A percentile compares a stretch with the other conserved stretches of the same genome.
Evolutionary conservation across 2,113 vertebrate genomes (phyloP).

Genomic region (Sinosuthora webbiana): DNA sequence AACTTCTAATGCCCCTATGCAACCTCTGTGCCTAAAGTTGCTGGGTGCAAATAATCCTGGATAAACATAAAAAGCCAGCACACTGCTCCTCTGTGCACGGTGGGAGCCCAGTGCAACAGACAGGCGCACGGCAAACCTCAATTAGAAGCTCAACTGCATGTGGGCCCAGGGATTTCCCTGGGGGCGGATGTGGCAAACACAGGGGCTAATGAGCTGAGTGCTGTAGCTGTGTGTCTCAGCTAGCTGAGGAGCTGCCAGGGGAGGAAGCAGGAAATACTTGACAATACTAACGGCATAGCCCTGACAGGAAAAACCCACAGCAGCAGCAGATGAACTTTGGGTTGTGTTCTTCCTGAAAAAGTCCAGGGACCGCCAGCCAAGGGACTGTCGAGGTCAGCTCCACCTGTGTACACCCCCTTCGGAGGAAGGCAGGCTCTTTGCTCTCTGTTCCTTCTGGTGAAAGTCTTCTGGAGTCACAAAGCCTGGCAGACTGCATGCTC

Average conservation of each 20-base stretch:
- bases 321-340: slow-evolving; percentile 5
- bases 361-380: not conserved
- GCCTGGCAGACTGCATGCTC: not conserved
- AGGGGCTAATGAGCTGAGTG: not conserved
- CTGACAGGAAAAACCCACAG: not conserved
- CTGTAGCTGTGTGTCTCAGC: not conserved
- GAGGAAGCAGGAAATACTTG: slow-evolving; percentile 49
- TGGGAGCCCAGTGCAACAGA: not conserved
- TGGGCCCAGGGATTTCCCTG: slow-evolving; percentile 54
- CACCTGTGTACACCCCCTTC: not conserved
- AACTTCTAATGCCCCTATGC: not conserved
- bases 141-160: not conserved
- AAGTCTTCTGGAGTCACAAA: not conserved
- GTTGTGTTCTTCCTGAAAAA: slow-evolving; percentile 15
- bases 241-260: not conserved
- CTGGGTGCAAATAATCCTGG: not conserved
- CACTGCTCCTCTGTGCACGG: not conserved
- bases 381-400: not conserved
- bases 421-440: not conserved
- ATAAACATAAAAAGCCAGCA: not conserved
- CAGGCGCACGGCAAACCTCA: not conserved
- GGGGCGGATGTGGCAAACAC: slow-evolving; percentile 46
- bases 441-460: not conserved
- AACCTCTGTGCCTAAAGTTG: not conserved
- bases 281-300: not conserved